A percentile compares a stretch with the other conserved stretches of the same genome.
Conservation (phyloP, 2,797 vertebrate genomes). For the Thaleichthys pacificus region DNA sequence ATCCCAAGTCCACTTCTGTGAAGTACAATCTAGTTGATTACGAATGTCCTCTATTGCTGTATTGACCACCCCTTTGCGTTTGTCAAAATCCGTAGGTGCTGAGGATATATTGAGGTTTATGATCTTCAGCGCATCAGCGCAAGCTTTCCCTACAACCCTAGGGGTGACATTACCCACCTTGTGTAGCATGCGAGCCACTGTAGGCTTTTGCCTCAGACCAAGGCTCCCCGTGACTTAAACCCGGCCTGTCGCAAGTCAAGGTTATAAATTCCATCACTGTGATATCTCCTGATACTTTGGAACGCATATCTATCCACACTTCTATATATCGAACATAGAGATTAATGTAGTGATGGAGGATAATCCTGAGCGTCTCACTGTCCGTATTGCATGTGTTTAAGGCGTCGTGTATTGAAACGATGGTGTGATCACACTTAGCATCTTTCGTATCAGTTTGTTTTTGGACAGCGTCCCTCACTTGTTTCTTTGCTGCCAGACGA, state of each 20-base stretch:
- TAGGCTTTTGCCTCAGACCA: slow-evolving; percentile 31
- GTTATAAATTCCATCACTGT: slow-evolving; percentile 21
- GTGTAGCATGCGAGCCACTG: slow-evolving; percentile 7
- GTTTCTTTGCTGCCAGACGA: slow-evolving; percentile 11
- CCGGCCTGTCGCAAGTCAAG: slow-evolving; percentile 15
- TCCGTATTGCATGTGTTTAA: slow-evolving; percentile 21
- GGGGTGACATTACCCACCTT: not conserved
- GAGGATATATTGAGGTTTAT: not conserved
- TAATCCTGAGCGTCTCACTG: slow-evolving; percentile 4
- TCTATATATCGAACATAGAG: slow-evolving; percentile 29
- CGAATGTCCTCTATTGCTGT: not conserved
- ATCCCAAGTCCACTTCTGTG: not conserved
- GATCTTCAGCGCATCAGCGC: not conserved
- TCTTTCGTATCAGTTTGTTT: not conserved
- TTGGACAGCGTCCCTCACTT: not conserved
- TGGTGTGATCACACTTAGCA: not conserved
- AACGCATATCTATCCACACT: slow-evolving; percentile 32
- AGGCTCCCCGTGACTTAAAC: slow-evolving; percentile 27
- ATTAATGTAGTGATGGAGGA: slow-evolving; percentile 16
- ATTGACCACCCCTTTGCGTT: not conserved
- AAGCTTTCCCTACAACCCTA: not conserved
- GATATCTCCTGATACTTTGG: slow-evolving; percentile 11
- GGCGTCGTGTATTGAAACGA: not conserved
- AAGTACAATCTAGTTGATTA: not conserved
- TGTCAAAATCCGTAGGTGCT: not conserved